Conservation (phyloP, 1,140 invertebrate genomes). For the Anoplolepis gracilipes region DNA sequence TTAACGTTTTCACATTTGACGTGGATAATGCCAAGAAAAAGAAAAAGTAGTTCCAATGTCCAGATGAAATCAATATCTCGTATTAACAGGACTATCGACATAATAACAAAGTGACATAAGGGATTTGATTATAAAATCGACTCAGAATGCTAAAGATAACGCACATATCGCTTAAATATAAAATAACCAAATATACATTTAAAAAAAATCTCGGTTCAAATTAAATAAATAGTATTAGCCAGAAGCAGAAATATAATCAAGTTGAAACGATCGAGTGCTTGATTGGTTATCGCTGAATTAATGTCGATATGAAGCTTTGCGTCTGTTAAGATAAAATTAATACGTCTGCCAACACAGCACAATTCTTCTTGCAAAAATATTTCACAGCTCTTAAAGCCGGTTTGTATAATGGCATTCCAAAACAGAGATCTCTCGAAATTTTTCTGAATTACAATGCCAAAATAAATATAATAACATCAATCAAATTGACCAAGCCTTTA, state of each 20-base stretch:
- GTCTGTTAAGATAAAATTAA: background rate
- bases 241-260: background rate
- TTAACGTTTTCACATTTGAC: background rate
- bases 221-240: background rate
- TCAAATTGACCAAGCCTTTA: background rate
- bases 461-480: background rate
- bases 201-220: background rate
- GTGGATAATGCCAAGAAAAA: background rate
- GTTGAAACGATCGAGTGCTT: background rate
- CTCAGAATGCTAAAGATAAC: background rate
- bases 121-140: background rate
- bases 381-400: background rate
- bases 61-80: background rate
- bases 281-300: conserved; percentile 5
- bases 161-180: background rate
- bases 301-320: conserved; percentile 3
- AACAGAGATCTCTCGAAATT: background rate
- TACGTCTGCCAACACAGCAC: background rate
- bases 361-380: background rate
- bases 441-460: background rate
- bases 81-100: background rate
- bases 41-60: background rate
- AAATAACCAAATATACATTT: background rate
- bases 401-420: background rate
- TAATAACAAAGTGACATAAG: background rate